phyloP scores from a whole-genome alignment of 2,797 vertebrate genomes.

The Oceanodroma leucorhoa region DNA sequence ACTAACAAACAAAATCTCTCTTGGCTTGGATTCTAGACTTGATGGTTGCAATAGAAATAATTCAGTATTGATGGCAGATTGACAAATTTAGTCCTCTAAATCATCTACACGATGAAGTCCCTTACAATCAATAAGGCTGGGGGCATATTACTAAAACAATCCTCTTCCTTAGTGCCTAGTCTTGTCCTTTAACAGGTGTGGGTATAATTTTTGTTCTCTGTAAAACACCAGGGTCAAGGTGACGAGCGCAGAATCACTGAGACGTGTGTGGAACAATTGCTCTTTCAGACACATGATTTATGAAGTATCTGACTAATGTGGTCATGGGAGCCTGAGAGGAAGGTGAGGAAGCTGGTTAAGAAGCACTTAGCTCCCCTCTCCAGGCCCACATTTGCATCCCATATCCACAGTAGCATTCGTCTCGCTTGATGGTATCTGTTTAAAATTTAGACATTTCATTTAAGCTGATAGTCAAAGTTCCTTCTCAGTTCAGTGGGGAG shows the following conservation, averaged over 20 bases:
- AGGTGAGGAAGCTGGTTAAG: conserved; percentile 33
- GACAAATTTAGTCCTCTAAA: not conserved
- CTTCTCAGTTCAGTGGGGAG: not conserved
- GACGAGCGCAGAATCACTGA: conserved; percentile 7
- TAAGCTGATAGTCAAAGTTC: not conserved
- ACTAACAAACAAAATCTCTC: not conserved
- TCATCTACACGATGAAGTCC: not conserved
- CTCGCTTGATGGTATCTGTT: not conserved
- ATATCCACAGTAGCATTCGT: not conserved
- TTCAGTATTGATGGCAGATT: not conserved
- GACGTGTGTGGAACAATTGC: conserved; percentile 21
- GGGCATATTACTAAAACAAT: not conserved
- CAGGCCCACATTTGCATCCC: conserved; percentile 19
- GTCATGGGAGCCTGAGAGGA: not conserved
- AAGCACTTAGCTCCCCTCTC: not conserved
- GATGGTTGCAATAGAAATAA: not conserved
- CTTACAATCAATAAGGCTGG: not conserved
- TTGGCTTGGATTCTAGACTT: not conserved
- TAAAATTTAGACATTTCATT: not conserved
- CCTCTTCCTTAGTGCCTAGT: not conserved
- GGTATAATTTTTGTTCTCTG: not conserved
- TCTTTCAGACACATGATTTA: conserved; percentile 65
- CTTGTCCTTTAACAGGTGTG: conserved; percentile 10
- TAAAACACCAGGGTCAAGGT: conserved; percentile 43
- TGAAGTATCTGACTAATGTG: conserved; percentile 54